Evolutionary conservation across 2,888 invertebrate species (phyloP).

Genomic region (Caenorhabditis auriculariae): DNA sequence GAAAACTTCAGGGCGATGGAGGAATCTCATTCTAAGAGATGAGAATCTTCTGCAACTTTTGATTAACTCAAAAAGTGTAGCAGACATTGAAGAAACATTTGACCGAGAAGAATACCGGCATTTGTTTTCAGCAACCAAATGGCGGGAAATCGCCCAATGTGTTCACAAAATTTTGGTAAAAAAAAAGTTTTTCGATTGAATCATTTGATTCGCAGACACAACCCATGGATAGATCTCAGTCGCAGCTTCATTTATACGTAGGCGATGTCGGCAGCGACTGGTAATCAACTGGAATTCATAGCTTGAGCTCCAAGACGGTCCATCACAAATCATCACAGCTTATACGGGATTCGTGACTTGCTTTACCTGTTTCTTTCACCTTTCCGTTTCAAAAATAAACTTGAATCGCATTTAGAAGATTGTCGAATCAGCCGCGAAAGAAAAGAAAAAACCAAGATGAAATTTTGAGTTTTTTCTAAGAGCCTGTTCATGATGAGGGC

Average conservation of each 20-base stretch:
- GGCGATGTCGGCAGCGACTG: constrained; percentile 49
- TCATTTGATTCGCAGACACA: constrained; percentile 17
- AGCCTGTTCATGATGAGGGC: no score
- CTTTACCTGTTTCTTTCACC: no score
- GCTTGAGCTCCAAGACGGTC: no score
- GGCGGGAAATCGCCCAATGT: constrained; percentile 56
- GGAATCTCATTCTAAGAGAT: constrained; percentile 32
- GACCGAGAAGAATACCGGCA: constrained; percentile 48
- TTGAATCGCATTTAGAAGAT: no score
- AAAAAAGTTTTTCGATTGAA: not conserved
- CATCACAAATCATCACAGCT: no score
- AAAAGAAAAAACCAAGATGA: no score
- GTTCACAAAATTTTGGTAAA: constrained; percentile 28
- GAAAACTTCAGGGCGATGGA: constrained; percentile 38
- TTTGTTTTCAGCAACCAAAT: constrained; percentile 53
- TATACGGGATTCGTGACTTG: no score
- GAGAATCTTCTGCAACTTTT: constrained; percentile 19
- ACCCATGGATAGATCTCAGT: constrained; percentile 19
- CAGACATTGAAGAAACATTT: constrained; percentile 35
- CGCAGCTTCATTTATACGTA: constrained; percentile 47
- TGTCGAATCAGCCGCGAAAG: no score
- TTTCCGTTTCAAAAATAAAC: no score
- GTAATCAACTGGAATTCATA: constrained; percentile 12
- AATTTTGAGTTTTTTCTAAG: no score
- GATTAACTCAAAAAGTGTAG: constrained; percentile 21